phyloP scores from a whole-genome alignment of 2,888 invertebrate species.

The Micoletzkya japonica region DNA sequence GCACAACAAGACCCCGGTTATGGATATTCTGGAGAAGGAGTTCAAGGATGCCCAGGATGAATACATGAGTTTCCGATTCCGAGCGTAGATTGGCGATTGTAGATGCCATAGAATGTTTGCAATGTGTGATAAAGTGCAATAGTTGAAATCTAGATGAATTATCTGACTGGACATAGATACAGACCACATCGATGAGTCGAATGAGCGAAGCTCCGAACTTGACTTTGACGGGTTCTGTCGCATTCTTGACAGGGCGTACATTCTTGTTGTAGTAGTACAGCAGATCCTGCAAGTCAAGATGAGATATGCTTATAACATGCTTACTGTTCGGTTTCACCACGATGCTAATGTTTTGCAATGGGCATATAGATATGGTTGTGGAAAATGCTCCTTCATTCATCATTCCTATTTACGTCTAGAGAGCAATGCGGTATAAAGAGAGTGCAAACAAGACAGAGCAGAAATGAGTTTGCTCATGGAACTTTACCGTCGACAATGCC shows the following conservation, averaged over 20 bases:
- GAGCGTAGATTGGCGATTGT: constrained; percentile 9
- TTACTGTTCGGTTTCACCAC: no score
- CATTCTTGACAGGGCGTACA: constrained; percentile 60
- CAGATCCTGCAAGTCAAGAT: no score
- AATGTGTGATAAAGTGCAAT: background rate
- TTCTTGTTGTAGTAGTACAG: constrained; percentile 63
- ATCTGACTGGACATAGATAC: background rate
- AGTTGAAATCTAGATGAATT: background rate
- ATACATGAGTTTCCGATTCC: constrained; percentile 13
- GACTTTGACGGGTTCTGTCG: constrained; percentile 57
- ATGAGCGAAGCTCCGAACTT: constrained; percentile 63
- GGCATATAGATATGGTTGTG: no score
- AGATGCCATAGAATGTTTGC: background rate
- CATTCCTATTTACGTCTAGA: no score
- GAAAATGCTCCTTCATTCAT: no score
- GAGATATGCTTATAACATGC: no score
- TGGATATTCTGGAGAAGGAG: constrained; percentile 10
- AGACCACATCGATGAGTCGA: constrained; percentile 62
- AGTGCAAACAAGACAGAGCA: no score
- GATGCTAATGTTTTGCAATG: no score
- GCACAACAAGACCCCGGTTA: no score
- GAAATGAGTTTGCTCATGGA: no score
- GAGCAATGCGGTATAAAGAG: no score
- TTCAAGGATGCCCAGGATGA: constrained; percentile 24
- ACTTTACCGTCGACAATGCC: no score